Evolutionary conservation across 2,797 vertebrate species (phyloP).

Genomic region (Oreochromis mossambicus): DNA sequence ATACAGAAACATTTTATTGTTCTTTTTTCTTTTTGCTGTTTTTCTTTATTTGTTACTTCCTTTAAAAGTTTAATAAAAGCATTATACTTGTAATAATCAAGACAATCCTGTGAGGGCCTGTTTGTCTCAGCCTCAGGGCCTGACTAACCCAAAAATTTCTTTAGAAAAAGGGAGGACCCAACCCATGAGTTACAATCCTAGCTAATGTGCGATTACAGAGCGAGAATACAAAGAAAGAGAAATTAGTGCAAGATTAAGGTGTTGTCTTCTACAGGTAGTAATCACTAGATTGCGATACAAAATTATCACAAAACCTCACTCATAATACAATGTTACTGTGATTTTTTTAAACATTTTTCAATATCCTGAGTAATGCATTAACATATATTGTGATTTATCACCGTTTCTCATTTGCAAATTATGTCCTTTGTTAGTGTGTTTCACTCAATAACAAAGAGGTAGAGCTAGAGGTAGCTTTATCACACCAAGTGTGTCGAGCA

Average conservation of each 20-base stretch:
- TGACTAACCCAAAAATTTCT: neutral
- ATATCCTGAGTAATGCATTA: neutral
- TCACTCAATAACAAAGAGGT: neutral
- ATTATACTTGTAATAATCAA: neutral
- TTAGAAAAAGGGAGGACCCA: neutral
- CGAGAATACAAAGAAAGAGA: neutral
- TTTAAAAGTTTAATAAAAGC: neutral
- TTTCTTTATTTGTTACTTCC: neutral
- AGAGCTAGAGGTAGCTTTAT: neutral
- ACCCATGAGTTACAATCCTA: neutral
- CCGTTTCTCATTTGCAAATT: fast-evolving
- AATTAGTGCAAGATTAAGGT: neutral
- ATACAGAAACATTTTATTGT: neutral
- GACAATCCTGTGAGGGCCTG: neutral
- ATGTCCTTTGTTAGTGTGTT: neutral
- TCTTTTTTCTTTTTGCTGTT: neutral
- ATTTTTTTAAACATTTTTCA: neutral
- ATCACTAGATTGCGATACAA: neutral
- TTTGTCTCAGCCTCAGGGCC: neutral
- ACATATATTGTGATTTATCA: neutral
- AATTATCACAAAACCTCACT: neutral
- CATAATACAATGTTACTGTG: fast-evolving
- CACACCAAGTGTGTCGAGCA: fast-evolving
- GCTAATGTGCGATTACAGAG: neutral
- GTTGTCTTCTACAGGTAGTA: neutral